Conservation (phyloP, 2,888 invertebrate genomes). For the Cerastis leucographa region DNA sequence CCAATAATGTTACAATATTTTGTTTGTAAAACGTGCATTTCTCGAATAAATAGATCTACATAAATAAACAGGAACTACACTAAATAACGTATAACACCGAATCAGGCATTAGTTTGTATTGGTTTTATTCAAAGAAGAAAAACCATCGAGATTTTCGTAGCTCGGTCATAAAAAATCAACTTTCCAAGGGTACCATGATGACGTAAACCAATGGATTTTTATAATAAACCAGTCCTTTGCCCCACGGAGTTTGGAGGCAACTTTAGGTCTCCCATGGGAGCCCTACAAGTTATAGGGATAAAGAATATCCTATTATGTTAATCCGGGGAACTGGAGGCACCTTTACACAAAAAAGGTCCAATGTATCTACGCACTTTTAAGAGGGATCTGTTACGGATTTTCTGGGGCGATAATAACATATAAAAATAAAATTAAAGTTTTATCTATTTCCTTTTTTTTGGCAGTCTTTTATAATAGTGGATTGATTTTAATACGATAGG, state of each 20-base stretch:
- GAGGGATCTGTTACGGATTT: slow-evolving; percentile 72
- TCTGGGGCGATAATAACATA: slow-evolving; percentile 68
- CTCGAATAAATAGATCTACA: not conserved
- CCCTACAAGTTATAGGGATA: slow-evolving; percentile 77
- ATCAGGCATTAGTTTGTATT: slow-evolving; percentile 17
- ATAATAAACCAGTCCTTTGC: slow-evolving; percentile 70
- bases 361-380: slow-evolving; percentile 73
- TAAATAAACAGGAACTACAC: slow-evolving; percentile 14
- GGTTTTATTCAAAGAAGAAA: slow-evolving; percentile 30
- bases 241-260: slow-evolving; percentile 71
- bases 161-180: slow-evolving; percentile 56
- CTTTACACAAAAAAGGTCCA: slow-evolving; percentile 73
- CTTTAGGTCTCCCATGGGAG: slow-evolving; percentile 78
- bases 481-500: slow-evolving; percentile 9
- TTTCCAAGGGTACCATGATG: slow-evolving; percentile 61
- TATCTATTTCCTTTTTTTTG: slow-evolving; percentile 43
- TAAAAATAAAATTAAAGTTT: slow-evolving; percentile 66
- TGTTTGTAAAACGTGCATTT: not conserved
- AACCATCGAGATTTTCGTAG: slow-evolving; percentile 4
- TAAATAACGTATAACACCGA: slow-evolving; percentile 19
- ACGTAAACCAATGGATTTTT: slow-evolving; percentile 72
- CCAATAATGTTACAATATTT: not conserved
- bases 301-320: slow-evolving; percentile 81
- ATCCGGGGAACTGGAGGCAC: slow-evolving; percentile 74
- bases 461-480: not conserved